Base-by-base conservation (phyloP, 2,113 vertebrate genomes). In the Pithys albifrons region DNA sequence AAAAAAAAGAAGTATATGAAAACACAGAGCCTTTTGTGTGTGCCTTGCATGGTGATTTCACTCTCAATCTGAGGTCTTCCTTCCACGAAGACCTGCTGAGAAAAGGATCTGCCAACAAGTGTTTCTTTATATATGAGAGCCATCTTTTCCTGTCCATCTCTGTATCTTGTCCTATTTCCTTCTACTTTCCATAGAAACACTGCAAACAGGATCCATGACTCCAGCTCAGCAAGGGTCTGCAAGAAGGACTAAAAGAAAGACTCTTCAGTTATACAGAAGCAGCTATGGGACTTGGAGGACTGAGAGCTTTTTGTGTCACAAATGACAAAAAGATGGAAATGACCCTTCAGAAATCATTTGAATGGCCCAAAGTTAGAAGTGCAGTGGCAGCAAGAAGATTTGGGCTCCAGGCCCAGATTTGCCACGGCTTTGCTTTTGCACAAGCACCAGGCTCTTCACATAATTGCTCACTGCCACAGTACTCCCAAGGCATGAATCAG, bases 21-120 rank as follows among this genome's bases (percentile, higher is more conserved):
- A 70, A 73, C 19, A 91, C 31, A 88, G 41, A 89, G 37, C 46
- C 33, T 80, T 95, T 93, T 96, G 54, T 88, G 43, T 62, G 4
- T 74, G 71, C 45, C 19, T 95, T 61, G 45, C 28, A 20, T n/a
- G 19, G 29, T 54, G 39, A 41, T 74, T 95, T 88, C n/a, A 52
- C 11, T 45, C 45, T 45, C n/a, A 72, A 5, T 22, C 67, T 4
- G 4, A 82, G 74, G 23, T 88, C 55, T 77, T 66, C 51, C 55
- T 77, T 66, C 51, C n/a, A 76, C 0, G 0, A 66, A 83, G 58
- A 91, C 23, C 25, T 66, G 29, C 58, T 79, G 75, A 51, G 46
- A 91, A 59, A 27, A 48, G n/a, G n/a, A 62, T 76, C 57, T 79
- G 45, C 35, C 46, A 76, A 52, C 52, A 65, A 92, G 58, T 66